Conservation (phyloP, 1,140 invertebrate genomes). For the Anastrepha ludens region DNA sequence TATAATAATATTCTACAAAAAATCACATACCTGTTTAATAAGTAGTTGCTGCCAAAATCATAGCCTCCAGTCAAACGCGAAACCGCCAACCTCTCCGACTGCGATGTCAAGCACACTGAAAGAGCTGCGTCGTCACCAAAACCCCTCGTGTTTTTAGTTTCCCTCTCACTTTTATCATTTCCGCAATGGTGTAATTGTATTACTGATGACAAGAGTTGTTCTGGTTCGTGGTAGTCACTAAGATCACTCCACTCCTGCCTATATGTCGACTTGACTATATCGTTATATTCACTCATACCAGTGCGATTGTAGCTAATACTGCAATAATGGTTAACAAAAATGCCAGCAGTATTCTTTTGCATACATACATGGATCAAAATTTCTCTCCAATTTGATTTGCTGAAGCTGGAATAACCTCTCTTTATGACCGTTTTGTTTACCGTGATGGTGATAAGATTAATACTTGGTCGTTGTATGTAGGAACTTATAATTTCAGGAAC, state of each 20-base stretch:
- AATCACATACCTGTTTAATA: background rate
- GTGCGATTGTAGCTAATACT: background rate
- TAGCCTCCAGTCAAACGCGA: constrained; percentile 29
- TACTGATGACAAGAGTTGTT: background rate
- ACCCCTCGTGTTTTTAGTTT: background rate
- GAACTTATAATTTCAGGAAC: background rate
- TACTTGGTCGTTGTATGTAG: background rate
- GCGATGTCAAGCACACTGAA: constrained; percentile 44
- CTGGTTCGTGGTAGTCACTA: background rate
- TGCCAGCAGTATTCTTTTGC: background rate
- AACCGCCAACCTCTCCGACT: constrained; percentile 3
- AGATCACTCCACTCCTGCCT: constrained; percentile 10
- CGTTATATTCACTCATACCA: background rate
- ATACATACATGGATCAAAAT: background rate
- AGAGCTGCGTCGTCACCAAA: constrained; percentile 30
- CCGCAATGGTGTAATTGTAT: background rate
- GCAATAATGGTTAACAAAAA: background rate
- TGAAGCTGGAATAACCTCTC: background rate
- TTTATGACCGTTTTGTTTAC: constrained; percentile 1
- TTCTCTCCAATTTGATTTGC: background rate
- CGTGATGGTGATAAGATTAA: background rate
- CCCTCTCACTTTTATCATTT: background rate
- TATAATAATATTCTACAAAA: background rate
- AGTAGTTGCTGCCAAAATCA: constrained; percentile 12
- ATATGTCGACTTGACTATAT: background rate